These are phyloP conservation scores for Lordiphosa collinella DNA, from an alignment of 1,140 invertebrate species.

Conservation along the genomic window DNA sequence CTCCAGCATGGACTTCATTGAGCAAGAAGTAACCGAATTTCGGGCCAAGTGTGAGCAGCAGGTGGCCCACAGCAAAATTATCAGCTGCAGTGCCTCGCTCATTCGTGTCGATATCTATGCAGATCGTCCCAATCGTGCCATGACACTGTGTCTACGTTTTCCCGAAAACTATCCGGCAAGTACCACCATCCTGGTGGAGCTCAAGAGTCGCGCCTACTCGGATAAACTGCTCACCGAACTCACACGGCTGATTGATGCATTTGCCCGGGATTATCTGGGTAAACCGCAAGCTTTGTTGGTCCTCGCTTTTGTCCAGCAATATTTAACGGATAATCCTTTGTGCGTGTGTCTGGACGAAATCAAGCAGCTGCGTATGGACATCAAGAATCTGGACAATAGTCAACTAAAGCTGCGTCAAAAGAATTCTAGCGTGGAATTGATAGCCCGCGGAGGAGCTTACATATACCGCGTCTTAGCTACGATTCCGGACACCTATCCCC, in stretches of 20 bases:
- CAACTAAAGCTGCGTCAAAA: constrained; percentile 86
- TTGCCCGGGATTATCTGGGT: constrained; percentile 82
- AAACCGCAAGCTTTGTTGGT: constrained; percentile 82
- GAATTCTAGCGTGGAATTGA: constrained; percentile 83
- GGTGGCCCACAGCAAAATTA: constrained; percentile 83
- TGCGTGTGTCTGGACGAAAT: constrained; percentile 89
- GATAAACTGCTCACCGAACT: constrained; percentile 84
- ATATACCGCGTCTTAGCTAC: constrained; percentile 82
- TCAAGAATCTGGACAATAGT: constrained; percentile 45
- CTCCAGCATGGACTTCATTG: constrained; percentile 82
- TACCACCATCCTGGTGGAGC: constrained; percentile 83
- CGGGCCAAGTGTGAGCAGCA: constrained; percentile 83
- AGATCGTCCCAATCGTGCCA: constrained; percentile 82
- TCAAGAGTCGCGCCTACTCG: constrained; percentile 87
- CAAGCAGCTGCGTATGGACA: constrained; percentile 82
- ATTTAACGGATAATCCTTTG: constrained; percentile 87
- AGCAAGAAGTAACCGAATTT: constrained; percentile 84
- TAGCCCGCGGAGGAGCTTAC: constrained; percentile 83
- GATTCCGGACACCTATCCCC: constrained; percentile 86
- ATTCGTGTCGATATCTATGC: constrained; percentile 83
- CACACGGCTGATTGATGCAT: constrained; percentile 84
- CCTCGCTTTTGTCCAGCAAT: constrained; percentile 84
- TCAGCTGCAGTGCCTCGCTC: constrained; percentile 82
- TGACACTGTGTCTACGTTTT: constrained; percentile 86
- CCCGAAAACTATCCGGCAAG: constrained; percentile 83